Evolutionary conservation across 2,113 vertebrate genomes (phyloP).

Genomic region (Oxyruncus cristatus): DNA sequence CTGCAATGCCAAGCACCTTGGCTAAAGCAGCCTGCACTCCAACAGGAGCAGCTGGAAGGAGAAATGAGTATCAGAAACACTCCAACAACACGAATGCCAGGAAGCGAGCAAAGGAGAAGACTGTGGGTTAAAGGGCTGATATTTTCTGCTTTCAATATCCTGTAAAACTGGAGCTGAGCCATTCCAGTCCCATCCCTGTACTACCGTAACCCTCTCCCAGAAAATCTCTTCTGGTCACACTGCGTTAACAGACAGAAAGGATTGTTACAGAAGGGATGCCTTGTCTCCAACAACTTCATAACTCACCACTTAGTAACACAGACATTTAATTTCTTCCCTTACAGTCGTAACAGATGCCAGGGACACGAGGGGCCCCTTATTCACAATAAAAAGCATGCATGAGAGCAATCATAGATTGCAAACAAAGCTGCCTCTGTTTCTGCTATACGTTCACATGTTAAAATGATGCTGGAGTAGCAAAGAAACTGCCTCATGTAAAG

Average conservation of each 20-base stretch:
- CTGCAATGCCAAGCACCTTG: accelerated
- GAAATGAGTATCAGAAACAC: neutral
- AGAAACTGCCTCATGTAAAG: neutral
- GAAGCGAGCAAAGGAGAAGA: neutral
- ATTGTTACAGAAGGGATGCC: neutral
- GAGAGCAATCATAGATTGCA: neutral
- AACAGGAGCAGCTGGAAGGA: neutral
- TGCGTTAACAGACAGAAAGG: neutral
- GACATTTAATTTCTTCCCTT: neutral
- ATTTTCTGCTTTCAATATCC: neutral
- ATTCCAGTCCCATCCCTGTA: too few relatives aligned
- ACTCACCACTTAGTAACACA: neutral
- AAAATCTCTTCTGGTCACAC: neutral
- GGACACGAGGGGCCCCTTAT: neutral
- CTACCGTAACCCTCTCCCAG: neutral
- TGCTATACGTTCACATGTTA: neutral
- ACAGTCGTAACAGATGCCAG: neutral
- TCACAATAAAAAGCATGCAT: neutral
- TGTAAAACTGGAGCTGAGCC: neutral
- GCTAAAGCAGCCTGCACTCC: neutral
- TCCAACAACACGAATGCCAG: neutral
- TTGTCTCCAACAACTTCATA: neutral
- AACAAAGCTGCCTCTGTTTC: conserved; percentile 4
- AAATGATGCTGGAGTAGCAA: neutral
- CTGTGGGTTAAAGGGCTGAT: neutral